Evolutionary conservation across 2,797 vertebrate species (phyloP).

Genomic region (Poeciliopsis presidionis): DNA sequence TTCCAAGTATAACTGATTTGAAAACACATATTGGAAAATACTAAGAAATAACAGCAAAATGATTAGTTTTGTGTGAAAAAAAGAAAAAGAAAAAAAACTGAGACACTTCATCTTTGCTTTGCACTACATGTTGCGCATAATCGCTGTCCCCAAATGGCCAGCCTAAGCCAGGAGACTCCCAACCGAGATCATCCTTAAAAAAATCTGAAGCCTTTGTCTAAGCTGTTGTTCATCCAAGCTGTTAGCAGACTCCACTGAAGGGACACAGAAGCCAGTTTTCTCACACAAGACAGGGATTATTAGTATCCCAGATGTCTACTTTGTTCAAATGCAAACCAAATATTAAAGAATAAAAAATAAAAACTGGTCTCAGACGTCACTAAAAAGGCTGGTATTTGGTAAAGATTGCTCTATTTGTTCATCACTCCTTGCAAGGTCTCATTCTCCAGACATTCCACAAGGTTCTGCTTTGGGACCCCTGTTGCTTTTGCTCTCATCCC

Average conservation of each 20-base stretch:
- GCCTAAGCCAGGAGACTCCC: slow-evolving; percentile 11
- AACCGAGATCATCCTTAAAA: neutral
- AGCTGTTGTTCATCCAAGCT: neutral
- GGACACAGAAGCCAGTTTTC: neutral
- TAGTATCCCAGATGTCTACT: neutral
- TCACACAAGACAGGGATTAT: neutral
- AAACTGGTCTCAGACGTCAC: neutral
- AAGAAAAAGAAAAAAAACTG: neutral
- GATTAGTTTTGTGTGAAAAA: neutral
- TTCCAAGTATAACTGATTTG: neutral
- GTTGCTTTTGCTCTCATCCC: neutral
- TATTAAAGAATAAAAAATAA: too few species aligned
- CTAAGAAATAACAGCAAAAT: neutral
- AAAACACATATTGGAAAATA: neutral
- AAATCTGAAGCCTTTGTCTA: neutral
- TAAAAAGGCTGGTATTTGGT: neutral
- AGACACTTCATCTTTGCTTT: neutral
- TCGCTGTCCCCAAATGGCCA: neutral
- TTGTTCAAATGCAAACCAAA: neutral
- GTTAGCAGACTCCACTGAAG: slow-evolving; percentile 2
- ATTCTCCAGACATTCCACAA: neutral
- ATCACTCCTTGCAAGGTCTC: neutral
- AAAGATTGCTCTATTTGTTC: neutral
- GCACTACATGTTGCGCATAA: neutral
- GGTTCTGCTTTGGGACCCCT: neutral